Base-by-base conservation (phyloP, 2,113 vertebrate species). In the Triplophysa tibetana region DNA sequence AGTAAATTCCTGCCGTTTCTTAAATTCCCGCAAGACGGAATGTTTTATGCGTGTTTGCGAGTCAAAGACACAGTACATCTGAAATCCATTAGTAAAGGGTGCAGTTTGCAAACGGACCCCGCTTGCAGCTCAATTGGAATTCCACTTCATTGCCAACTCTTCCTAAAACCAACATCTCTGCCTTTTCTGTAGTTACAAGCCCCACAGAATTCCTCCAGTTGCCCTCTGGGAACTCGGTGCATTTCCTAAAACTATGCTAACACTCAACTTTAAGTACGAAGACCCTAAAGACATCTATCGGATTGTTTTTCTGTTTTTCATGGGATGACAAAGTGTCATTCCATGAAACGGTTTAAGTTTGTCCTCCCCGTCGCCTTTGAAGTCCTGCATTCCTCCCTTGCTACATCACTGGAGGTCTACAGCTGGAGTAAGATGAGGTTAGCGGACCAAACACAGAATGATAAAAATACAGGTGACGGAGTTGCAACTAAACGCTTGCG, bases 11-110 rank as follows among this genome's bases (percentile, higher is more conserved):
- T 64, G 88, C 91, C 92, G 88, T 92, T 92, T 90, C 92, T 93
- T 91, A 89, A 91, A 93, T 93, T 94, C 93, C 91, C 91, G 86
- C 76, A 87, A 87, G 90, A 90, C 89, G 83, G 91, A 93, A 94
- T 93, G 90, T 92, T 93, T 94, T 93, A 93, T 94, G 92, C 88
- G 89, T 78, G 83, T 90, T 89, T 86, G 87, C 92, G 91, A 92
- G 89, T 88, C 85, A 89, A 91, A 77, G 88, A 88, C 91, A 90
- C 72, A 77, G 75, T 85, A 95, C 94, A 95, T 94, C 92, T 95
- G 93, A 95, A 94, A 94, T 85, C 93, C 84, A 94, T 94, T 94
- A 94, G 89, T 81, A 79, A 83, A 88, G 90, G 88, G 89, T 91
- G 92, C 92, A 91, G 89, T 90, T 90, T 89, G 91, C 88, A 60